Percentiles rank a stretch among this genome's conserved stretches.
Evolutionary conservation across 2,113 vertebrate genomes (phyloP).

Genomic region (Calypte anna): DNA sequence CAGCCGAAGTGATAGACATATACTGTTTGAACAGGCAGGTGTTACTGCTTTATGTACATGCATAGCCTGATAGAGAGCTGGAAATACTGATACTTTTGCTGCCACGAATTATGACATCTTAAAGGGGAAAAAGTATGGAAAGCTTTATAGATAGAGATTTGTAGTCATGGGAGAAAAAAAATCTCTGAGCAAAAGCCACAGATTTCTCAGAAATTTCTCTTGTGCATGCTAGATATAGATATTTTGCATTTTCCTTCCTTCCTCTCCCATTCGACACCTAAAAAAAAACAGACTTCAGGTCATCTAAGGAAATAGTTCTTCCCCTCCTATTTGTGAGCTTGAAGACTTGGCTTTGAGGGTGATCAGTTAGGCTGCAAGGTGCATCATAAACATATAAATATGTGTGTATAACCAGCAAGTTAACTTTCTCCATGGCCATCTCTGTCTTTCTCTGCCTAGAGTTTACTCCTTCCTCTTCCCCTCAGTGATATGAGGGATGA

Average conservation of each 20-base stretch:
- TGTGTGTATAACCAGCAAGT: not conserved
- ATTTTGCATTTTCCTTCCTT: not conserved
- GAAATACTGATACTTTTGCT: not conserved
- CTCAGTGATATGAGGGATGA: not conserved
- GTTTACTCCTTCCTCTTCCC: not conserved
- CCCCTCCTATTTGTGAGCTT: not conserved
- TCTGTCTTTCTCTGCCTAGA: not conserved
- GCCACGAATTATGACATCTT: not conserved
- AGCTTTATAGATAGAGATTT: not conserved
- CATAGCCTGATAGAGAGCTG: not conserved
- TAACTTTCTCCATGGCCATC: not conserved
- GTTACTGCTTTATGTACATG: not conserved
- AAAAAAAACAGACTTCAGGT: not conserved
- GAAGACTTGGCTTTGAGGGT: not conserved
- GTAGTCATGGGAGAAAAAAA: not conserved
- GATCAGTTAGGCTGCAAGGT: not conserved
- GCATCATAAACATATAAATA: fast-evolving
- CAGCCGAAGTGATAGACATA: not conserved
- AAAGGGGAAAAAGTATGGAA: not conserved
- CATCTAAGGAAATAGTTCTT: not conserved
- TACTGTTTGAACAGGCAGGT: not conserved
- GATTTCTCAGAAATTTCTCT: not conserved
- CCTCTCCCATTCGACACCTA: not conserved
- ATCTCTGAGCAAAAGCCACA: fast-evolving
- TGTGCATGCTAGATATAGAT: not conserved